These are phyloP conservation scores for Fregetta grallaria DNA, from an alignment of 2,113 vertebrate species.

Conservation along the genomic window DNA sequence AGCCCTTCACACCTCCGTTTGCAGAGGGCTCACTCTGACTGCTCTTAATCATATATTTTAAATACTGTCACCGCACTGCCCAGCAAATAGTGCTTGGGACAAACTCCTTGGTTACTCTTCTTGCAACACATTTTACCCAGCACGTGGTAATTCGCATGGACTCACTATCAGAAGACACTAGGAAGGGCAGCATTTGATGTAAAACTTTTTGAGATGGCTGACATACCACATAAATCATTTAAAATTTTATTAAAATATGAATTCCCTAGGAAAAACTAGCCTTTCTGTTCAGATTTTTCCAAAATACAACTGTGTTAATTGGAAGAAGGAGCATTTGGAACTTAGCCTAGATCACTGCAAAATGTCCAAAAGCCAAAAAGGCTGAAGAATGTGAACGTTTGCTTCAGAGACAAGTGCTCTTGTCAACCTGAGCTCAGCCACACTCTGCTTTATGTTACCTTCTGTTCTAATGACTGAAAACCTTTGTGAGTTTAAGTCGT, in stretches of 20 bases:
- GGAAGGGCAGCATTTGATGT: accelerated
- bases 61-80: background rate
- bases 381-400: background rate
- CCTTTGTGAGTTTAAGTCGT: background rate
- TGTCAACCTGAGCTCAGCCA: background rate
- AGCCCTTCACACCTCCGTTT: background rate
- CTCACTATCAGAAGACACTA: background rate
- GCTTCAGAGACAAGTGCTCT: background rate
- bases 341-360: background rate
- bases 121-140: background rate
- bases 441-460: accelerated
- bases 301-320: background rate
- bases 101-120: background rate
- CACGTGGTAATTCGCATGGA: background rate
- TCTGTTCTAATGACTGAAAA: background rate
- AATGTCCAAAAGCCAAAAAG: background rate
- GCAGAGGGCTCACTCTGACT: background rate
- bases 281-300: background rate
- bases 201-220: background rate
- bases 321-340: background rate
- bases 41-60: background rate
- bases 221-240: background rate
- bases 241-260: background rate
- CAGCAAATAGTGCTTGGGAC: background rate
- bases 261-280: background rate